A percentile compares a stretch with the other conserved stretches of the same genome.
Evolutionary conservation across 1,140 invertebrate genomes (phyloP).

Genomic region (Dendrolimus punctatus): DNA sequence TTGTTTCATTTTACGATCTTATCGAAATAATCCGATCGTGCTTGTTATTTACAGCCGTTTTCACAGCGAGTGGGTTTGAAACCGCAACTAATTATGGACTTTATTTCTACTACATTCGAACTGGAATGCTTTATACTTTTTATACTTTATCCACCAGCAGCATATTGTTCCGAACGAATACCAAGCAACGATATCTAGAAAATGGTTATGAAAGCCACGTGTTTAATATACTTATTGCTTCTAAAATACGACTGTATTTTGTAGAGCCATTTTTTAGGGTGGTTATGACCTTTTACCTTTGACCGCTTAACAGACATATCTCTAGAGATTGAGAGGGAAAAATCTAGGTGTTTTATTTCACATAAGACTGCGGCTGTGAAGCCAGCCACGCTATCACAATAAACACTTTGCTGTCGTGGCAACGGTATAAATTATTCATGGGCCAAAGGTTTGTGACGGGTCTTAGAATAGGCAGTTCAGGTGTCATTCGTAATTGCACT

Average conservation of each 20-base stretch:
- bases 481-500: conserved; percentile 10
- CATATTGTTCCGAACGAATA: conserved; percentile 11
- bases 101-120: conserved; percentile 30
- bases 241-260: conserved; percentile 40
- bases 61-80: conserved; percentile 25
- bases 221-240: conserved; percentile 31
- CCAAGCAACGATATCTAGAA: conserved; percentile 17
- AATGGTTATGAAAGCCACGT: conserved; percentile 14
- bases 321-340: conserved; percentile 54
- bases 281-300: conserved; percentile 28
- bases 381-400: conserved; percentile 51
- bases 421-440: conserved; percentile 47
- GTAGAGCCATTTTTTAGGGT: conserved; percentile 7
- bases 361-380: conserved; percentile 47
- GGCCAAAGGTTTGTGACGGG: conserved; percentile 31
- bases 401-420: conserved; percentile 47
- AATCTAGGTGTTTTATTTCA: conserved; percentile 67
- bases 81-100: conserved; percentile 37
- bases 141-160: conserved; percentile 16
- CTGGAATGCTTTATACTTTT: conserved; percentile 31
- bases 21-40: conserved; percentile 70
- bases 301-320: conserved; percentile 28
- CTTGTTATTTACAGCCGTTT: conserved; percentile 65
- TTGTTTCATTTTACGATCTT: conserved; percentile 70
- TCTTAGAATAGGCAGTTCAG: conserved; percentile 24